Base-by-base conservation (phyloP, 2,888 invertebrate genomes). In the Limulus polyphemus region DNA sequence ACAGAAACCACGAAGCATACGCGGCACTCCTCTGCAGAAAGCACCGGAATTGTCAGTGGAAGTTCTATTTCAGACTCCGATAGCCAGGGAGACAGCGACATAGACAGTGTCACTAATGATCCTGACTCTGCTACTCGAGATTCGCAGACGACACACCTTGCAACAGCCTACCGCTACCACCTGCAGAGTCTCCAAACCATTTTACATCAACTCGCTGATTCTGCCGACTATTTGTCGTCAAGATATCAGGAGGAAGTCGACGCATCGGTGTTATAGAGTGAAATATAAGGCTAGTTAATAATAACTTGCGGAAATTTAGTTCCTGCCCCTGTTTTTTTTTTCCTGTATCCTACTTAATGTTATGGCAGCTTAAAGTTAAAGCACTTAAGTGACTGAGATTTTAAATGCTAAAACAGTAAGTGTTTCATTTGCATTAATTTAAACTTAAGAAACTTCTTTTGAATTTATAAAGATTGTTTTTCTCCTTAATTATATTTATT, bases 121-220 rank as follows among this genome's bases (percentile, higher is more conserved):
- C 60, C 66, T 58, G 66, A 66, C 57, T 54, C 54, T 32, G 16
- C 17, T 32, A 68, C 65, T 61, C 58, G 67, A 49, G 70, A 69
- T 13, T 69, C 70, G 46, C 69, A 69, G 46, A 66, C 70, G n/a
- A 65, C 66, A 2, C 73, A 74, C 64, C 70, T 75, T 4, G 74
- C 75, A 9, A 69, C 70, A 13, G 69, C 73, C 54, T 75, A 76
- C 68, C 68, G 74, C 54, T 73, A 74, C 63, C 75, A 76, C 67
- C 68, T 76, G 57, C 70, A 72, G 54, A 74, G 75, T 58, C 70
- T 76, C 32, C 75, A 75, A 63, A 70, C 69, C 47, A 72, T 76
- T 56, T 66, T 76, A 56, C 70, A 74, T 61, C 74, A 76, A 65
- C 69, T 76, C 63, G 75, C 75, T 11, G 73, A 74, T 61, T 73